These are phyloP conservation scores for Sebastes steindachneri DNA, from an alignment of 2,797 vertebrate genomes.

Conservation along the genomic window DNA sequence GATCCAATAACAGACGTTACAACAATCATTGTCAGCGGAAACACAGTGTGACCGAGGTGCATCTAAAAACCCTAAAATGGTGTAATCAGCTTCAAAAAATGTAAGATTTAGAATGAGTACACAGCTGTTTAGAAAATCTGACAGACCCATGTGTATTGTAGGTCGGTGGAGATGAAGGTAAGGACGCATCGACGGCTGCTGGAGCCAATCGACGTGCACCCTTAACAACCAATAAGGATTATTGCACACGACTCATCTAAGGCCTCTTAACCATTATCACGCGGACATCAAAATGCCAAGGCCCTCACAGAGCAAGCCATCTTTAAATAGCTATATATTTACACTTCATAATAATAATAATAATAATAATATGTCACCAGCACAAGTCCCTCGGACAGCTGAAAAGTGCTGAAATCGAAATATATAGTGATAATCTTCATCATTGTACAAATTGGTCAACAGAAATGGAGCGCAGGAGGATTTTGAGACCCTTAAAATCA, in stretches of 20 bases:
- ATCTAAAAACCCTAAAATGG: constrained; percentile 25
- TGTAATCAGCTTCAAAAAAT: constrained; percentile 20
- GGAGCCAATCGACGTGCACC: constrained; percentile 7
- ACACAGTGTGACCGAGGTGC: constrained; percentile 37
- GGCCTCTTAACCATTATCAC: constrained; percentile 74
- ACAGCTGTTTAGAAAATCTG: constrained; percentile 38
- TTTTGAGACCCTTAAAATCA: constrained; percentile 4
- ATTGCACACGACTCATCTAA: constrained; percentile 85
- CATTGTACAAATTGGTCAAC: constrained; percentile 35
- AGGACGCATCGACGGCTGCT: constrained; percentile 5
- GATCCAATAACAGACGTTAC: constrained; percentile 17
- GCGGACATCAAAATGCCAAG: constrained; percentile 47
- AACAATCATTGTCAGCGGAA: constrained; percentile 40
- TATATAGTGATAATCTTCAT: constrained; percentile 46
- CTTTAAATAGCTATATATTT: constrained; percentile 66
- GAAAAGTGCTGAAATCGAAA: constrained; percentile 65
- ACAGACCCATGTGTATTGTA: background rate
- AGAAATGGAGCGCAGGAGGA: constrained; percentile 5
- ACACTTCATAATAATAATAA: constrained; percentile 41
- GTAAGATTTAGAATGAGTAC: constrained; percentile 30
- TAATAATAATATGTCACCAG: constrained; percentile 37
- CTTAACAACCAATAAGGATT: constrained; percentile 58
- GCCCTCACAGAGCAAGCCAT: constrained; percentile 46
- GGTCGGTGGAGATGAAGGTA: constrained; percentile 19
- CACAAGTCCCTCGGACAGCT: constrained; percentile 26